These are phyloP conservation scores for Tuberolachnus salignus DNA, from an alignment of 2,888 invertebrate genomes.

Conservation along the genomic window DNA sequence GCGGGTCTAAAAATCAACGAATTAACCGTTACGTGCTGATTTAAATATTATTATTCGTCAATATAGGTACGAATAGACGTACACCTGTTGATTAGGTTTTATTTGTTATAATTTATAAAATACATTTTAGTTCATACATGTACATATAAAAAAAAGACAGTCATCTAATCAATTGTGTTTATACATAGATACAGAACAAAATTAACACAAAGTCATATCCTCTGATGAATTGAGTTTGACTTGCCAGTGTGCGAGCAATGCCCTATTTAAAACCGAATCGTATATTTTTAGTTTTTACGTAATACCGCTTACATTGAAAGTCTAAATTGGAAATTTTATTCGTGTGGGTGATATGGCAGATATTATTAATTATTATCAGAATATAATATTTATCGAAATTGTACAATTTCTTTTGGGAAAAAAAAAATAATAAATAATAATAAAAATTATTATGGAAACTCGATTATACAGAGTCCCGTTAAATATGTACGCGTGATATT, in stretches of 20 bases:
- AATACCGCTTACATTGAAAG: neutral
- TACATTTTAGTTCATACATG: too few species aligned
- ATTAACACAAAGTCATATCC: conserved; percentile 13
- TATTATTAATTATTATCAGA: too few species aligned
- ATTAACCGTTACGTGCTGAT: neutral
- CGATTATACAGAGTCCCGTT: neutral
- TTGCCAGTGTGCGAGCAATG: neutral
- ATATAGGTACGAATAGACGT: neutral
- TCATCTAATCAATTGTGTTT: neutral
- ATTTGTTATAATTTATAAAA: neutral
- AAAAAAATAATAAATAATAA: too few species aligned
- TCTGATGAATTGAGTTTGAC: conserved; percentile 3
- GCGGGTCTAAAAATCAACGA: too few species aligned
- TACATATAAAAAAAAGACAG: neutral
- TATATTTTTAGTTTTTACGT: neutral
- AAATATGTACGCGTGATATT: neutral
- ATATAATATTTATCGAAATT: neutral
- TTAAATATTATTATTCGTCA: neutral
- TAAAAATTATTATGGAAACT: too few species aligned
- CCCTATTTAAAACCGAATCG: neutral
- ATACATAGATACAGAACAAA: neutral
- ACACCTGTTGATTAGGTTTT: neutral
- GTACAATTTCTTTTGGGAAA: neutral
- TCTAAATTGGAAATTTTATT: too few species aligned
- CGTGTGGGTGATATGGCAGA: too few species aligned